Percentiles rank a stretch among this genome's conserved stretches.
phyloP scores from a whole-genome alignment of 2,888 invertebrate species.

The Tiliacea citrago region DNA sequence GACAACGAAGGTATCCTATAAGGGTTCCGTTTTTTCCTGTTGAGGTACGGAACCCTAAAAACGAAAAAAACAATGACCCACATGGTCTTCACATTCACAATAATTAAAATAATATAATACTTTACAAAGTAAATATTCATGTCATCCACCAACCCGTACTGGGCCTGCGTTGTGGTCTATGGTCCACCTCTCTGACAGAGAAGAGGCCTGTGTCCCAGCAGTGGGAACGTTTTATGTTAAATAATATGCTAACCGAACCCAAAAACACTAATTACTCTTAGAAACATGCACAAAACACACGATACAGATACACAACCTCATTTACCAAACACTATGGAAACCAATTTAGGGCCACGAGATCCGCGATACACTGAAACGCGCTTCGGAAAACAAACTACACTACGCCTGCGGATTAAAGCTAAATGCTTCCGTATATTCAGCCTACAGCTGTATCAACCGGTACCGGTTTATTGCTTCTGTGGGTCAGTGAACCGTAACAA shows the following conservation, averaged over 20 bases:
- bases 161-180: too few species aligned
- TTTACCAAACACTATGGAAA: conserved; percentile 29
- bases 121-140: too few species aligned
- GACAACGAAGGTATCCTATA: too few species aligned
- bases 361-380: neutral
- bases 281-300: neutral
- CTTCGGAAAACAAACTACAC: conserved; percentile 26
- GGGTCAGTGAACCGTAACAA: conserved; percentile 38
- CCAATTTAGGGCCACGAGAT: conserved; percentile 33
- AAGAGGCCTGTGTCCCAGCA: neutral
- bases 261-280: neutral
- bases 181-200: too few species aligned
- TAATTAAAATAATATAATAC: too few species aligned
- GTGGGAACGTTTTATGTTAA: neutral
- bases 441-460: conserved; percentile 28
- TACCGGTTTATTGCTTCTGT: conserved; percentile 54
- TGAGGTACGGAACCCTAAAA: too few species aligned
- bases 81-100: too few species aligned
- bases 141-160: neutral
- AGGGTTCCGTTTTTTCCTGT: too few species aligned
- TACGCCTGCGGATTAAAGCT: conserved; percentile 39
- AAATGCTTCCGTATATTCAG: conserved; percentile 51
- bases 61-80: too few species aligned
- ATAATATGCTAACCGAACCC: too few species aligned
- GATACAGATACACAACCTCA: neutral